These are phyloP conservation scores for Stichopus chloronotus DNA, from an alignment of 35 echinoderm and acorn worm species.

Conservation along the genomic window DNA sequence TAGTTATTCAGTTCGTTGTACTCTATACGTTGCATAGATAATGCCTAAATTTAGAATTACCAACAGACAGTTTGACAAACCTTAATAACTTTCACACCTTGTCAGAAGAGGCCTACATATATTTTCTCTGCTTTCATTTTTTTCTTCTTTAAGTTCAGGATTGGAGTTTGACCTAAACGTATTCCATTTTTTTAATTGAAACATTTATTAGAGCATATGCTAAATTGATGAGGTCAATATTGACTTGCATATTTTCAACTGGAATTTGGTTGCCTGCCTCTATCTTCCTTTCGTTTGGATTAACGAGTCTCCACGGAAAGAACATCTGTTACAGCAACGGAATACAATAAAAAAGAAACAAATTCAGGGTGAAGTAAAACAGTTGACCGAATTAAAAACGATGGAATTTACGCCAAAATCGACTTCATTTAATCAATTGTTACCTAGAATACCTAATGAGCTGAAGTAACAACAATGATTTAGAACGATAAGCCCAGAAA, in stretches of 20 bases:
- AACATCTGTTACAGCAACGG: not conserved
- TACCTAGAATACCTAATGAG: too few species aligned
- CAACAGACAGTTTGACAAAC: not conserved
- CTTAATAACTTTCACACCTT: not conserved
- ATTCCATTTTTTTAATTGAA: not conserved
- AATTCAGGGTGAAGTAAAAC: too few species aligned
- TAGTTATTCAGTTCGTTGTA: too few species aligned
- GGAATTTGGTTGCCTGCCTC: too few species aligned
- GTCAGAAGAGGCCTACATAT: not conserved
- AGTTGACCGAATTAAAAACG: too few species aligned
- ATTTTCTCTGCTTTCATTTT: not conserved
- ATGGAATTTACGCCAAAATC: too few species aligned
- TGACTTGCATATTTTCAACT: not conserved
- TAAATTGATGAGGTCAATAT: constrained; percentile 6
- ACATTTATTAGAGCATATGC: constrained; percentile 1
- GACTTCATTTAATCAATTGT: too few species aligned
- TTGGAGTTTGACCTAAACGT: not conserved
- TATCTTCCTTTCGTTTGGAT: not conserved
- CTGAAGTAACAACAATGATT: too few species aligned
- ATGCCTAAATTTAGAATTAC: too few species aligned
- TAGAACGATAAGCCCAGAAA: too few species aligned
- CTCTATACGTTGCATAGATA: too few species aligned
- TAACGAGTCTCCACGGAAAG: not conserved
- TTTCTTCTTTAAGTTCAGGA: not conserved
- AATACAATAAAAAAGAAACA: too few species aligned